A percentile compares a stretch with the other conserved stretches of the same genome.
These are phyloP conservation scores for Hetaerina americana DNA, from an alignment of 1,140 invertebrate species.

Conservation along the genomic window DNA sequence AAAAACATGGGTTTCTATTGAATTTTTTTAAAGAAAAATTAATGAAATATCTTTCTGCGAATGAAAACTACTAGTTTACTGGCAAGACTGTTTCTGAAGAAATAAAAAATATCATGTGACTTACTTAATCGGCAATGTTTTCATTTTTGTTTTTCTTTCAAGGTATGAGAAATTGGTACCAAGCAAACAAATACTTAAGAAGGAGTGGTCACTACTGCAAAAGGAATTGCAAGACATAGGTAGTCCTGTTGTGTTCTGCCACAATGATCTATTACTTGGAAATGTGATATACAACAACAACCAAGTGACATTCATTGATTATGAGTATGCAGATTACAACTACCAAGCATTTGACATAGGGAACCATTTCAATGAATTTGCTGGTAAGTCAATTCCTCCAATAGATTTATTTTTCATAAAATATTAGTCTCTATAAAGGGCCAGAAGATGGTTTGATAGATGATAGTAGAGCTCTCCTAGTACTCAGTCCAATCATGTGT, in stretches of 20 bases:
- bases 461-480: no score
- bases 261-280: slow-evolving; percentile 91
- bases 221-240: slow-evolving; percentile 44
- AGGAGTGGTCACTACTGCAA: slow-evolving; percentile 56
- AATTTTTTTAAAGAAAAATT: no score
- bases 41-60: no score
- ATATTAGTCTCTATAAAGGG: background rate
- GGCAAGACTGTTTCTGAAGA: no score
- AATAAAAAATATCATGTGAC: no score
- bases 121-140: no score
- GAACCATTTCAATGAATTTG: slow-evolving; percentile 97
- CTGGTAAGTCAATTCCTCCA: slow-evolving; percentile 53
- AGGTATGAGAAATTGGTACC: slow-evolving; percentile 57
- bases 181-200: slow-evolving; percentile 46
- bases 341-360: slow-evolving; percentile 94
- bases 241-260: slow-evolving; percentile 85
- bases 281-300: slow-evolving; percentile 76
- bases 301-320: slow-evolving; percentile 86
- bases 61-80: no score
- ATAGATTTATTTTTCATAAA: background rate
- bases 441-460: background rate
- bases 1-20: no score
- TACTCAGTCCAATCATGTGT: no score
- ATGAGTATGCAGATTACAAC: slow-evolving; percentile 90
- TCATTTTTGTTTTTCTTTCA: no score